A percentile compares a stretch with the other conserved stretches of the same genome.
Conservation (phyloP, 35 echinoderm and acorn worm genomes). For the Heliocidaris tuberculata region DNA sequence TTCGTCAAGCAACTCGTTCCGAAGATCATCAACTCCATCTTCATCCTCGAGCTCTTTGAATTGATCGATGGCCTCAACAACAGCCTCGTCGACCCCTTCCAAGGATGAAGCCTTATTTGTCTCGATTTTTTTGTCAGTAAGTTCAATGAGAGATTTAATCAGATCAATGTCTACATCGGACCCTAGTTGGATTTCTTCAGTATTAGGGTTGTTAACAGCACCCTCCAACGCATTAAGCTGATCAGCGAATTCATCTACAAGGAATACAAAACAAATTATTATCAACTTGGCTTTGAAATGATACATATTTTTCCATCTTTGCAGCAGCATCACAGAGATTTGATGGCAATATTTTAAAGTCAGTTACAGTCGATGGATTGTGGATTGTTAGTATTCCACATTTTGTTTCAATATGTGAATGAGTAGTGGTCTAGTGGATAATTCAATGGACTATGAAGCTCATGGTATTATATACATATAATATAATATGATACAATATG, state of each 20-base stretch:
- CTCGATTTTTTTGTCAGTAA: neutral
- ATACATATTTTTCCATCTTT: no score
- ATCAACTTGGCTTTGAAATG: no score
- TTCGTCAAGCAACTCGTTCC: neutral
- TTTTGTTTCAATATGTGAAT: no score
- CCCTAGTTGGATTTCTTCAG: neutral
- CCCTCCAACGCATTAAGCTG: neutral
- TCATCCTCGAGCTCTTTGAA: neutral
- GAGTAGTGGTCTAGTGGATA: no score
- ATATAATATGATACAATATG: no score
- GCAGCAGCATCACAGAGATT: no score
- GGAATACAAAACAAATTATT: no score
- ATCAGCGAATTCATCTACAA: neutral
- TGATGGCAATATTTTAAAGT: no score
- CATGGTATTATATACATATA: no score
- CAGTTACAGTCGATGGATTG: no score
- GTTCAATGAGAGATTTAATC: neutral
- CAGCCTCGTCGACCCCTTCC: neutral
- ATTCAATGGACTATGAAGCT: no score
- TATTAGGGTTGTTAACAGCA: neutral
- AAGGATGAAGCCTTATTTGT: neutral
- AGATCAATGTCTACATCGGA: neutral
- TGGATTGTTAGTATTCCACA: no score
- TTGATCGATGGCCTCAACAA: neutral
- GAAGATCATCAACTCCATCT: constrained; percentile 6